Evolutionary conservation across 2,888 invertebrate genomes (phyloP), one percentile per base, ranked within the genome.

Genomic region (Arrhopalites spinosus): DNA sequence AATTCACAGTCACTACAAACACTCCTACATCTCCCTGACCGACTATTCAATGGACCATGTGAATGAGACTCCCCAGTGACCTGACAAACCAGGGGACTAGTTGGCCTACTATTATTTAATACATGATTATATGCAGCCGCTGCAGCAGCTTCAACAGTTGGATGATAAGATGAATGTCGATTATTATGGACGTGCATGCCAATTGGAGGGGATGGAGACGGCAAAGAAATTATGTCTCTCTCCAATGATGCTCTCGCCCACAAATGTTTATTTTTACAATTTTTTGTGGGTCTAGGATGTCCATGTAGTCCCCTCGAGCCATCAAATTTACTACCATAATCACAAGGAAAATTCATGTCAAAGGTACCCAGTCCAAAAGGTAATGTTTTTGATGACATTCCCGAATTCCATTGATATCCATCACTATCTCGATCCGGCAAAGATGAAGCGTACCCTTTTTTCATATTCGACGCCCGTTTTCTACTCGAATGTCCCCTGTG

Each of bases 161-260:
- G 83, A 77, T 81, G 80, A 73, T 83, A 83, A 0, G 83, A 83
- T 36, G 83, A 83, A 78, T 83, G 83, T 67, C 83, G 73, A 77
- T 81, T 81, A 13, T 73, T 76, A 27, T 47, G 53, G 15, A 11
- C 27, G 11, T 36, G 36, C 3, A 36, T 36, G 36, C 3, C 36
- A 20, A 59, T 20, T 3, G 53, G 30, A 3, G 76, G 72, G 11
- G 77, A 74, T 5, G 81, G 77, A 15, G 77, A 75, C 11, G 79
- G 66, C 1, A 63, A 53, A 0, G 77, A 27, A n/a, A 75, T 47
- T n/a, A 76, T 74, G 1, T 74, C 81, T 36, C 81, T 63, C 70
- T 82, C 82, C 25, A 80, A 29, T 7, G 81, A 81, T 2, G 80
- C 77, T 66, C 82, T 78, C 15, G 80, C 80, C 81, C 81, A 82